Conservation (phyloP, 1,140 invertebrate species). For the Nebria ingens region DNA sequence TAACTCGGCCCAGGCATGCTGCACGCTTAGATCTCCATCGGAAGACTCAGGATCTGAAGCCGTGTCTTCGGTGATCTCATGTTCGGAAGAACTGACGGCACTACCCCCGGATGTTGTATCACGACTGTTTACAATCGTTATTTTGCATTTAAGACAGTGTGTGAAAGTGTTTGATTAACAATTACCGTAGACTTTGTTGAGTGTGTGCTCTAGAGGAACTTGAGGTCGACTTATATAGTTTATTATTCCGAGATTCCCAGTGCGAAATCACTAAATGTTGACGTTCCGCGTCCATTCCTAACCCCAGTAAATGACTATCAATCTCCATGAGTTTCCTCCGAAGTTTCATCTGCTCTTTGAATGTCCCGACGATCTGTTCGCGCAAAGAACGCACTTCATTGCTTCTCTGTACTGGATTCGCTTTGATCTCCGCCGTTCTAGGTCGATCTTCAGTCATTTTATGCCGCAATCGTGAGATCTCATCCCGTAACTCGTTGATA, state of each 20-base stretch:
- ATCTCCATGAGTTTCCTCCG: conserved; percentile 74
- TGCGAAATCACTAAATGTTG: conserved; percentile 78
- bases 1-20: conserved; percentile 74
- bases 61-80: neutral
- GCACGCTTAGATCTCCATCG: conserved; percentile 61
- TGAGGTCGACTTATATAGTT: conserved; percentile 53
- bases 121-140: no score
- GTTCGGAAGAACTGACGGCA: neutral
- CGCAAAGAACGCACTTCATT: conserved; percentile 51
- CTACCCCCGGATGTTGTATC: neutral
- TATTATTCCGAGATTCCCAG: conserved; percentile 71
- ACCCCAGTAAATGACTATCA: conserved; percentile 68
- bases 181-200: conserved; percentile 46
- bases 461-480: conserved; percentile 68
- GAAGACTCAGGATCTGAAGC: neutral
- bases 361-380: conserved; percentile 75
- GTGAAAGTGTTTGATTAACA: no score
- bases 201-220: conserved; percentile 43
- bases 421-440: conserved; percentile 32
- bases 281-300: conserved; percentile 75
- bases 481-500: conserved; percentile 70
- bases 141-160: no score
- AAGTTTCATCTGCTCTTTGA: conserved; percentile 84
- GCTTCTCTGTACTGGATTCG: conserved; percentile 21
- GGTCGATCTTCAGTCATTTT: conserved; percentile 67